These are phyloP conservation scores for Rhynchotus rufescens DNA, from an alignment of 2,797 vertebrate genomes.

Conservation along the genomic window DNA sequence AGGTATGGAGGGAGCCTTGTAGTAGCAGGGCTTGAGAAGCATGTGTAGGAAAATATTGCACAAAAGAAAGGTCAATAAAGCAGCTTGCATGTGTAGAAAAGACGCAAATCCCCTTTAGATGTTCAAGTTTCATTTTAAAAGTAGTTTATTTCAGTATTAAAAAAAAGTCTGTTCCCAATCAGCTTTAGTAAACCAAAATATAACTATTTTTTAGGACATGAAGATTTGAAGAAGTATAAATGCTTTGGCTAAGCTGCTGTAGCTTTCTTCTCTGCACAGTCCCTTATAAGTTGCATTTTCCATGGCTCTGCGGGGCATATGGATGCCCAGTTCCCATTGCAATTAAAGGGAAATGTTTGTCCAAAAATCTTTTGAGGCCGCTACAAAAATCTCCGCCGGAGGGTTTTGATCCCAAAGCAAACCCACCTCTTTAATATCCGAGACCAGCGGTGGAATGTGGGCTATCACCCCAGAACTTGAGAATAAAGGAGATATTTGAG, in stretches of 20 bases:
- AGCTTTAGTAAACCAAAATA: slow-evolving; percentile 70
- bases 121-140: slow-evolving; percentile 53
- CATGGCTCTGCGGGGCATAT: slow-evolving; percentile 63
- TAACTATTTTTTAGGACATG: slow-evolving; percentile 64
- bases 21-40: slow-evolving; percentile 13
- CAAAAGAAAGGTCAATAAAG: slow-evolving; percentile 6
- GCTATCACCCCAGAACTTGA: slow-evolving; percentile 31
- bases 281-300: slow-evolving; percentile 66
- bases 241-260: slow-evolving; percentile 60
- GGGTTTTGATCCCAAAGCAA: slow-evolving; percentile 54
- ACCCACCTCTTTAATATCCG: slow-evolving; percentile 39
- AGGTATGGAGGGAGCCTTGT: slow-evolving; percentile 25
- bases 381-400: slow-evolving; percentile 59
- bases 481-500: slow-evolving; percentile 65
- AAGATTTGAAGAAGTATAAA: slow-evolving; percentile 63
- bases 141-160: slow-evolving; percentile 50
- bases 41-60: neutral
- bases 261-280: slow-evolving; percentile 61
- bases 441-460: slow-evolving; percentile 52
- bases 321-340: slow-evolving; percentile 70
- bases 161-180: slow-evolving; percentile 58
- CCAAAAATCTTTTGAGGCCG: slow-evolving; percentile 61
- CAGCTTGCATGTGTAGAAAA: slow-evolving; percentile 28
- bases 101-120: slow-evolving; percentile 15
- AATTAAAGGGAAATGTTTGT: slow-evolving; percentile 65